These are phyloP conservation scores for Kryphioiulus occultus DNA, from an alignment of 2,888 invertebrate genomes.

Conservation along the genomic window DNA sequence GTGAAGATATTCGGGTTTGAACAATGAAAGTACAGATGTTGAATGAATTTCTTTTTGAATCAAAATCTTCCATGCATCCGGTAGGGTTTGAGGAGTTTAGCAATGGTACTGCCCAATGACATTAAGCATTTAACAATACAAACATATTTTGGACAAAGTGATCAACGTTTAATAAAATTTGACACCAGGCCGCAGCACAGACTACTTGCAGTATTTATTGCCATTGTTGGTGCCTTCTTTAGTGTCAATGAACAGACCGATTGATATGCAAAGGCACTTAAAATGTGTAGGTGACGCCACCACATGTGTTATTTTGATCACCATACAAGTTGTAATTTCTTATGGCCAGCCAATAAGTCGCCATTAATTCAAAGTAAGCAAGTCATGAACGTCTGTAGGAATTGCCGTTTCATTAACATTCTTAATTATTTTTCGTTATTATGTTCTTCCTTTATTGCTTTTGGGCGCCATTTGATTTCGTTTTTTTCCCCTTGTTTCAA, in stretches of 20 bases:
- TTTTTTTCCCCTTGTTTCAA: not conserved
- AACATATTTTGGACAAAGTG: no score
- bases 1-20: not conserved
- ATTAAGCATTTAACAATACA: no score
- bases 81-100: no score
- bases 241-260: not conserved
- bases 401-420: slow-evolving; percentile 18
- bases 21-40: not conserved
- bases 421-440: slow-evolving; percentile 27
- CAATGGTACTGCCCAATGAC: no score
- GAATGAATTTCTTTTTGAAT: no score
- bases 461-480: slow-evolving; percentile 9
- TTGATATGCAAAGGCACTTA: slow-evolving; percentile 2
- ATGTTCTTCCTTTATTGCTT: slow-evolving; percentile 11
- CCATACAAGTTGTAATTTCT: not conserved
- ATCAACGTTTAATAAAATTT: not conserved
- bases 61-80: no score
- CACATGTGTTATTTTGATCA: not conserved
- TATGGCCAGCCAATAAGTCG: not conserved
- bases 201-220: not conserved
- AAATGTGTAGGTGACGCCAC: not conserved
- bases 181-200: not conserved
- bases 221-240: not conserved
- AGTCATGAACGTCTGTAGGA: not conserved
- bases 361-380: slow-evolving; percentile 1